These are phyloP conservation scores for Brenthis ino DNA, from an alignment of 2,888 invertebrate species.

Conservation along the genomic window DNA sequence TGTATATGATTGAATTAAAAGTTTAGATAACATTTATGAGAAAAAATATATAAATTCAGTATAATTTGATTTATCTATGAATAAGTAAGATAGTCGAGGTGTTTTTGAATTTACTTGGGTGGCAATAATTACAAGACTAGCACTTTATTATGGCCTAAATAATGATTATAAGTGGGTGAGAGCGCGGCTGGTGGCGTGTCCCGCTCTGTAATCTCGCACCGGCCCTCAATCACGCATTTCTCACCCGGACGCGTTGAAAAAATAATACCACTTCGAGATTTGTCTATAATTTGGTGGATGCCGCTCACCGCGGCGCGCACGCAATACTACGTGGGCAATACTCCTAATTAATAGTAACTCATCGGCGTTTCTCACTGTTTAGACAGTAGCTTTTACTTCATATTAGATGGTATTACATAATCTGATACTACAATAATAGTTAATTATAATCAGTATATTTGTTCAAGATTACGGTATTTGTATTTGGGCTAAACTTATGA, in stretches of 20 bases:
- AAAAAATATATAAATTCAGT: too few relatives aligned
- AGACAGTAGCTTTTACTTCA: conserved; percentile 63
- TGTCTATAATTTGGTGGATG: conserved; percentile 79
- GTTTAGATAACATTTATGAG: too few relatives aligned
- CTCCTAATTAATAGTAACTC: conserved; percentile 54
- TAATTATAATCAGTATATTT: background rate
- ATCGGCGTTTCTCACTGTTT: conserved; percentile 61
- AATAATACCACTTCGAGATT: conserved; percentile 78
- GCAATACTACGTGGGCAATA: conserved; percentile 36
- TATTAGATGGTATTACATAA: background rate
- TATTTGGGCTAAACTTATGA: too few relatives aligned
- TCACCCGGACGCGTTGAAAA: conserved; percentile 81
- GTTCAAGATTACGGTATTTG: too few relatives aligned
- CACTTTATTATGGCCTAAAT: conserved; percentile 78
- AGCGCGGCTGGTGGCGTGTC: conserved; percentile 74
- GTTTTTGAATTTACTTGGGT: conserved; percentile 52
- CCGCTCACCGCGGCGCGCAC: conserved; percentile 57
- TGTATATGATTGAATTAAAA: too few relatives aligned
- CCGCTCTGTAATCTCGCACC: conserved; percentile 76
- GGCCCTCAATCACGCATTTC: conserved; percentile 81
- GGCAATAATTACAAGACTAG: conserved; percentile 72
- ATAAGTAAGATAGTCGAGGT: background rate
- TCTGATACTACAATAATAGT: background rate
- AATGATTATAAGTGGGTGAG: conserved; percentile 74
- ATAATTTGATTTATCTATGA: too few relatives aligned